Conservation (phyloP, 2,113 vertebrate species). For the Pan paniscus region DNA sequence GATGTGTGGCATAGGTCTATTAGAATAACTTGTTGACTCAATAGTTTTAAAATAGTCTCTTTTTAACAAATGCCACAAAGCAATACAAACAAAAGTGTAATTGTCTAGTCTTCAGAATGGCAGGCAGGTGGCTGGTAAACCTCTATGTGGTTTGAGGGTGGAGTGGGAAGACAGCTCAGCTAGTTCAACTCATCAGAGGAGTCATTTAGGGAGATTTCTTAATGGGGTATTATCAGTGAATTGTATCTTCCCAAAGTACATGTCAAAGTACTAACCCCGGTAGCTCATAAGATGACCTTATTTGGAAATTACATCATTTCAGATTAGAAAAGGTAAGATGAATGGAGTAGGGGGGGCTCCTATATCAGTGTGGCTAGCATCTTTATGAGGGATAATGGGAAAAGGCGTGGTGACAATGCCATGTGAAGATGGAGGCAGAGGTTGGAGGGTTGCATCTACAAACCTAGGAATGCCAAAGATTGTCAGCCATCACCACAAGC, state of each 20-base stretch:
- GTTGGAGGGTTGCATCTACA: not conserved
- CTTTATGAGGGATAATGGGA: not conserved
- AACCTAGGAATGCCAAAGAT: not conserved
- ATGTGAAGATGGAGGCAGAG: accelerated
- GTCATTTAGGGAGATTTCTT: not conserved
- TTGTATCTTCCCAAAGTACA: accelerated
- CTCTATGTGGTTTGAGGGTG: not conserved
- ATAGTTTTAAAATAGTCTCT: not conserved
- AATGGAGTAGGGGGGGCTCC: accelerated
- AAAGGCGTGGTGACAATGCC: accelerated
- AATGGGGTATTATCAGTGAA: not conserved
- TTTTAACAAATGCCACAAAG: not conserved
- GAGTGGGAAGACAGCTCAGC: not conserved
- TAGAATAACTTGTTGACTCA: slow-evolving; percentile 7
- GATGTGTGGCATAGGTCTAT: not conserved
- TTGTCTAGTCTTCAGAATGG: not conserved
- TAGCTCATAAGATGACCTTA: not conserved
- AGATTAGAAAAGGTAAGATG: not conserved
- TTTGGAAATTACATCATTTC: not conserved
- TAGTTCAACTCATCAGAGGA: not conserved
- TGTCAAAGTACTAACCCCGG: not conserved
- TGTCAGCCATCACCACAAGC: not conserved
- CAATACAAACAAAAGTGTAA: not conserved
- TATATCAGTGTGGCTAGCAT: not conserved
- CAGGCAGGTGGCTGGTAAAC: not conserved